Conservation (phyloP, 2,797 vertebrate species). For the Hapalemur alaotrensis region DNA sequence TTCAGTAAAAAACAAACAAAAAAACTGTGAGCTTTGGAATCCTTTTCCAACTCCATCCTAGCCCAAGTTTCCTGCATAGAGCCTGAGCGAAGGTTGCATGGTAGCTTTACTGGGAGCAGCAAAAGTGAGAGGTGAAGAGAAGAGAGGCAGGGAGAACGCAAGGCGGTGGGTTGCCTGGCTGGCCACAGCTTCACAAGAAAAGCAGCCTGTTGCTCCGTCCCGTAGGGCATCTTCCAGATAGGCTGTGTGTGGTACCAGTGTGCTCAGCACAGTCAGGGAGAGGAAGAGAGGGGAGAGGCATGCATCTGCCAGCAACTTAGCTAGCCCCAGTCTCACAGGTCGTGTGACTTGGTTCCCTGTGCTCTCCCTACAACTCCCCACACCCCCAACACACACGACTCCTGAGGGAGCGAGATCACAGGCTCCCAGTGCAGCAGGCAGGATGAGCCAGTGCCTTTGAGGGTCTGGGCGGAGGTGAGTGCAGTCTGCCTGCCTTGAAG, state of each 20-base stretch:
- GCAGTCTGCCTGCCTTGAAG: rapidly evolving
- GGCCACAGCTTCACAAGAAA: neutral
- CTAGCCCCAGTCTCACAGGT: neutral
- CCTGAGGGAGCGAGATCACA: neutral
- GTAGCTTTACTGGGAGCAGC: neutral
- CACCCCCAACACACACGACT: rapidly evolving
- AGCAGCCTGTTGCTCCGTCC: neutral
- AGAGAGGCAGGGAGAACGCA: neutral
- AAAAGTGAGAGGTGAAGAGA: neutral
- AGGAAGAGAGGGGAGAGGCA: neutral
- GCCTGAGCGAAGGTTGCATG: neutral
- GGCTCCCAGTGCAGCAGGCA: neutral
- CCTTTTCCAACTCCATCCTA: neutral
- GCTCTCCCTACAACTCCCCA: rapidly evolving
- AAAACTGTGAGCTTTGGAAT: neutral
- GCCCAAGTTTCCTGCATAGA: neutral
- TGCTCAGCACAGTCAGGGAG: neutral
- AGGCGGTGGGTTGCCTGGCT: neutral
- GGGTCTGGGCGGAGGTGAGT: neutral
- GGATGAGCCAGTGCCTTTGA: neutral
- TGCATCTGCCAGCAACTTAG: neutral
- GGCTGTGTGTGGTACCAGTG: neutral
- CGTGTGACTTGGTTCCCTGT: neutral
- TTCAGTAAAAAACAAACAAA: neutral
- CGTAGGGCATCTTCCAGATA: neutral